Base-by-base conservation (phyloP, 2,888 invertebrate species). In the Agrilus cyanescens region DNA sequence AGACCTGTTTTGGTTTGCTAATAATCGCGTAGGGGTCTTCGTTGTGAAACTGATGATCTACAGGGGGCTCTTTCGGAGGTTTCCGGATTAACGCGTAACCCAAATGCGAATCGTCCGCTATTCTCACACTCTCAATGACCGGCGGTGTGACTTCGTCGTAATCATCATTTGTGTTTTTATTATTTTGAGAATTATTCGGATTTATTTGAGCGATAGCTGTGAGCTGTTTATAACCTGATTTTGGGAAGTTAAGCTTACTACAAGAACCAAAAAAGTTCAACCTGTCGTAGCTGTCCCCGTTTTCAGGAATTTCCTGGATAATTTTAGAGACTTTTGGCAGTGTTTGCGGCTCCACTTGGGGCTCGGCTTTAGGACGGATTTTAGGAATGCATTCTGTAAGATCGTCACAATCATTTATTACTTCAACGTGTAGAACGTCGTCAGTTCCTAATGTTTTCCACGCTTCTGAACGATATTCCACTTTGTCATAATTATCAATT, bases 1-100 rank as follows among this genome's bases (percentile, higher is more conserved):
- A 86, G 65, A 87, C 85, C 68, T 81, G 75, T 75, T 87, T 87
- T 59, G 86, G 82, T 67, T 87, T 87, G 61, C 85, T 85, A 44
- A 88, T 82, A 57, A 86, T 74, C 47, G 87, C 85, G 68, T 88
- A 88, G 57, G 84, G 84, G 48, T 79, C 77, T 42, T 85, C 81
- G 60, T 85, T 86, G 53, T 79, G 80, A 54, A 74, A 76, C 57
- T 78, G 79, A 60, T 85, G 84, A 57, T 73, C 75, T 30, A 83
- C 70, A 13, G 46, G 46, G 53, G 67, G 68, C 57, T 74, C 73
- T 35, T 71, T 72, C 33, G 70, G 68, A 2, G 76, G 70, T 60
- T 86, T 86, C 37, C 85, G 70, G 45, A 86, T 77, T 59, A 83
- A 74, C 5, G 85, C 86, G 61, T 87, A 86, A 1, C 87, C 86